Conservation (phyloP, 2,888 invertebrate genomes). For the Tipula confusa region DNA sequence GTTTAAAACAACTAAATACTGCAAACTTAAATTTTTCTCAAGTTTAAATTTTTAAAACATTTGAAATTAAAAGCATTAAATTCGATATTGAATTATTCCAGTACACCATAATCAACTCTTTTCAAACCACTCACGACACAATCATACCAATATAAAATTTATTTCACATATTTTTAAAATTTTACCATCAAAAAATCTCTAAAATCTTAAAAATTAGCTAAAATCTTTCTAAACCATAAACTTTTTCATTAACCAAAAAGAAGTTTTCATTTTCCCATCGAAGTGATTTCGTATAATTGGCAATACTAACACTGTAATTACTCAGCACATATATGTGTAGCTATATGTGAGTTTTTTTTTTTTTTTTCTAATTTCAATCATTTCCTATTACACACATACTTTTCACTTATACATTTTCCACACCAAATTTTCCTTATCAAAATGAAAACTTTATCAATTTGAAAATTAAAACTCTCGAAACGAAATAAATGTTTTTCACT, state of each 20-base stretch:
- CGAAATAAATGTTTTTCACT: not conserved
- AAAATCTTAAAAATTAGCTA: not conserved
- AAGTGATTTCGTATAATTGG: not conserved
- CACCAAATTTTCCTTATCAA: not conserved
- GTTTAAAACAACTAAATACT: too few species aligned
- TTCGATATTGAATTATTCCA: too few species aligned
- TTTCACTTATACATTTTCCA: not conserved
- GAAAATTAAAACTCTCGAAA: not conserved
- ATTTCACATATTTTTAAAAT: too few species aligned
- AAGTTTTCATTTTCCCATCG: not conserved
- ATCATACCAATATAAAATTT: too few species aligned
- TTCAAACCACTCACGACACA: too few species aligned
- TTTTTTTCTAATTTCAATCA: not conserved
- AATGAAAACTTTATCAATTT: constrained; percentile 3
- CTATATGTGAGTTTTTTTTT: not conserved
- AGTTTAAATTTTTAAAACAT: too few species aligned
- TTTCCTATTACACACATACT: not conserved
- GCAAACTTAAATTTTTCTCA: too few species aligned
- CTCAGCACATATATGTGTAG: too few species aligned
- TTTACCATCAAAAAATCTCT: not conserved
- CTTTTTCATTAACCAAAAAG: not conserved
- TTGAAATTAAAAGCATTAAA: too few species aligned
- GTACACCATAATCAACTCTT: too few species aligned
- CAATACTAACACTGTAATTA: not conserved
- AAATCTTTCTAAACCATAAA: not conserved